Evolutionary conservation across 2,888 invertebrate genomes (phyloP).

Genomic region (Melanotus villosus): DNA sequence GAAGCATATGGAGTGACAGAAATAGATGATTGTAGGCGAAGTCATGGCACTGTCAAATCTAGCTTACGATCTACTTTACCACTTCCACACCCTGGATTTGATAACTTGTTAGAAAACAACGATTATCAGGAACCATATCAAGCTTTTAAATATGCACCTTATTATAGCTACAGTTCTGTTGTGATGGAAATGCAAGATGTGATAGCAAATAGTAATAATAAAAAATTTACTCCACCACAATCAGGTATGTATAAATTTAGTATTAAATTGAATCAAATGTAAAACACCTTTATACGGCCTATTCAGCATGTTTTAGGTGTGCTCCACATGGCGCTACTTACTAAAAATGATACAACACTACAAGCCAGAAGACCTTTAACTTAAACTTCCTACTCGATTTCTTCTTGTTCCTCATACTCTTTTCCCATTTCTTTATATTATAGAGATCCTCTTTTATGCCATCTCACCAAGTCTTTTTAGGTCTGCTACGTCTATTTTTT

Average conservation of each 20-base stretch:
- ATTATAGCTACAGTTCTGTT: slow-evolving; percentile 83
- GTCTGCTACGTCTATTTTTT: too few relatives aligned
- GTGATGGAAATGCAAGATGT: slow-evolving; percentile 84
- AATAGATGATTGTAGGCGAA: slow-evolving; percentile 73
- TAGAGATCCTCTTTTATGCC: too few relatives aligned
- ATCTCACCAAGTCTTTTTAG: too few relatives aligned
- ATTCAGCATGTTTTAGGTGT: too few relatives aligned
- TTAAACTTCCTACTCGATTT: too few relatives aligned
- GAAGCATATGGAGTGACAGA: slow-evolving; percentile 74
- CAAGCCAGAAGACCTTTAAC: too few relatives aligned
- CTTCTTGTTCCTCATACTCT: too few relatives aligned
- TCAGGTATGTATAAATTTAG: slow-evolving; percentile 57
- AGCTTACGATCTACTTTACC: slow-evolving; percentile 71
- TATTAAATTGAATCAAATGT: background rate
- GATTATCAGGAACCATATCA: slow-evolving; percentile 88
- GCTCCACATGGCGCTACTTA: too few relatives aligned
- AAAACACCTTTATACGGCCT: too few relatives aligned
- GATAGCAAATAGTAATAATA: slow-evolving; percentile 69
- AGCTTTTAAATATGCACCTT: slow-evolving; percentile 81
- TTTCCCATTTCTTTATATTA: too few relatives aligned
- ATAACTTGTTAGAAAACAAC: slow-evolving; percentile 75
- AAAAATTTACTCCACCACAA: slow-evolving; percentile 59
- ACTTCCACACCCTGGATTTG: slow-evolving; percentile 71
- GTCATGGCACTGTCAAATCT: slow-evolving; percentile 70
- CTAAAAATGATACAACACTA: too few relatives aligned